Conservation (phyloP, 2,113 vertebrate genomes). For the Xiphorhynchus elegans region DNA sequence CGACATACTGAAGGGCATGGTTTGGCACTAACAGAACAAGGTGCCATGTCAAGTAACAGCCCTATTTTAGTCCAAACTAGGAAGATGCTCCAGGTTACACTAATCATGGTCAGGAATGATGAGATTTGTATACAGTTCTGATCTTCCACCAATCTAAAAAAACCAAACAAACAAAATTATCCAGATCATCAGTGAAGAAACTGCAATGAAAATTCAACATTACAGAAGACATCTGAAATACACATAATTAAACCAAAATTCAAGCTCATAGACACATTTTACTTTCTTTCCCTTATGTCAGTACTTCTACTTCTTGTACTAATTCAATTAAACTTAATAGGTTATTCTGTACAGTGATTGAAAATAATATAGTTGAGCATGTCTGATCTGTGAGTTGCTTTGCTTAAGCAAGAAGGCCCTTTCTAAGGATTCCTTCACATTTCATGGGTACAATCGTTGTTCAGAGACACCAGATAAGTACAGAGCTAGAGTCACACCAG, state of each 20-base stretch:
- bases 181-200: constrained; percentile 56
- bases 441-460: neutral
- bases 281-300: neutral
- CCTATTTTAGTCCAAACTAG: constrained; percentile 91
- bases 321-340: neutral
- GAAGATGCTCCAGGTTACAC: constrained; percentile 89
- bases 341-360: neutral
- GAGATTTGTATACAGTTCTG: constrained; percentile 77
- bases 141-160: constrained; percentile 82
- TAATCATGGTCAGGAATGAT: constrained; percentile 89
- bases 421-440: neutral
- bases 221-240: constrained; percentile 32
- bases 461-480: neutral
- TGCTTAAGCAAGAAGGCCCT: neutral
- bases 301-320: neutral
- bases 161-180: constrained; percentile 68
- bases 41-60: constrained; percentile 89
- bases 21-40: constrained; percentile 85
- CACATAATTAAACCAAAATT: neutral
- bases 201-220: constrained; percentile 22
- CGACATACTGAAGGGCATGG: constrained; percentile 93
- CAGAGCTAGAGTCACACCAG: neutral
- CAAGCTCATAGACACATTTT: neutral
- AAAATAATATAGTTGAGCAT: neutral
- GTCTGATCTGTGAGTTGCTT: neutral